Evolutionary conservation across 2,797 vertebrate genomes (phyloP).

Genomic region (Malacoctenus gilli): DNA sequence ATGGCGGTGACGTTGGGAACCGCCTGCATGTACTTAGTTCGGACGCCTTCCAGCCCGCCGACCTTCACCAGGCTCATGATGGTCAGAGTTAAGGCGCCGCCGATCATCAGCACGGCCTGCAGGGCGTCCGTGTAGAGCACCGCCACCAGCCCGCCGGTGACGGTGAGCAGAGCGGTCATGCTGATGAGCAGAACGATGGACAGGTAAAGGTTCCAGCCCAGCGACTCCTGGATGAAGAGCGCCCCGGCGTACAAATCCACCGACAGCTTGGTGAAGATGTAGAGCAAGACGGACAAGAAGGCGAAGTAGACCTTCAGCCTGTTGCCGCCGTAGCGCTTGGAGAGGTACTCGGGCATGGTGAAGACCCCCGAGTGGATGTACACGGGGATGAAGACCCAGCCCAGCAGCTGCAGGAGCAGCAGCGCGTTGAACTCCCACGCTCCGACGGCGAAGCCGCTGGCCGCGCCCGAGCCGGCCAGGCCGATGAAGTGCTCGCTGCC

Average conservation of each 20-base stretch:
- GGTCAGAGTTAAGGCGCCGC: constrained; percentile 93
- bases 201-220: constrained; percentile 98
- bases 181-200: constrained; percentile 94
- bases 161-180: constrained; percentile 94
- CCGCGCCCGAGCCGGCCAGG: constrained; percentile 97
- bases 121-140: constrained; percentile 98
- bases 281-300: constrained; percentile 91
- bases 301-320: constrained; percentile 97
- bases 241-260: constrained; percentile 98
- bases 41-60: constrained; percentile 93
- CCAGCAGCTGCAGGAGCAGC: constrained; percentile 95
- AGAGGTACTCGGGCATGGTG: constrained; percentile 99
- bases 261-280: constrained; percentile 98
- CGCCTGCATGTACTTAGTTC: constrained; percentile 94
- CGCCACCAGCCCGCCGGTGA: constrained; percentile 95
- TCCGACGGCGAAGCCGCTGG: constrained; percentile 96
- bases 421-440: constrained; percentile 99
- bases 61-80: constrained; percentile 90
- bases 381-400: constrained; percentile 98
- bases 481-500: constrained; percentile 99
- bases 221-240: constrained; percentile 97
- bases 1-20: constrained; percentile 92
- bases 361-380: constrained; percentile 97
- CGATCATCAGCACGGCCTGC: constrained; percentile 96
- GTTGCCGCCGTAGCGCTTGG: constrained; percentile 94